Evolutionary conservation across 2,113 vertebrate species (phyloP).

Genomic region (Amphiprion ocellaris): DNA sequence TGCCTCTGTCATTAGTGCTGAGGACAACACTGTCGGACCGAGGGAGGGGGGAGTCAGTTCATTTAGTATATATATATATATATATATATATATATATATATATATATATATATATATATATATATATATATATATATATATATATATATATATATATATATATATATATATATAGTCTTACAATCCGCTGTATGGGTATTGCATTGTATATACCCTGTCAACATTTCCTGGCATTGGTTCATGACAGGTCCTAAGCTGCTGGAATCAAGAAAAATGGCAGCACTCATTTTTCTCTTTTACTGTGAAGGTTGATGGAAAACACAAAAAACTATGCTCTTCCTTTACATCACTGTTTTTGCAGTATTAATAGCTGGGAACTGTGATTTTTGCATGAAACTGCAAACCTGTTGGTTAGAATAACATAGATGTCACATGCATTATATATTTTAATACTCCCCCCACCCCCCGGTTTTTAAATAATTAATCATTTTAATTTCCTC

Average conservation of each 20-base stretch:
- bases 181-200: neutral
- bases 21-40: slow-evolving; percentile 57
- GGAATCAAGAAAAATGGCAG: neutral
- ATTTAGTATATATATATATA: neutral
- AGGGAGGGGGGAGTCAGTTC: slow-evolving; percentile 33
- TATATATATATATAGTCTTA: neutral
- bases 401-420: neutral
- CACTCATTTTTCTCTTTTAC: neutral
- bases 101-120: too few relatives aligned
- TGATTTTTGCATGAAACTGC: neutral
- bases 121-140: too few relatives aligned
- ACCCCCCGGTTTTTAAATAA: neutral
- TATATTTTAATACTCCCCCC: neutral
- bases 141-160: too few relatives aligned
- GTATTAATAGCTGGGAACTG: too few relatives aligned
- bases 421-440: neutral
- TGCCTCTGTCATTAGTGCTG: slow-evolving; percentile 75
- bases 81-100: too few relatives aligned
- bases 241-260: neutral
- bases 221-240: slow-evolving; percentile 9
- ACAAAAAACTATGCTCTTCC: neutral
- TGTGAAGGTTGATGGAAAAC: neutral
- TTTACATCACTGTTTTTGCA: neutral
- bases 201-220: neutral
- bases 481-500: neutral